Evolutionary conservation across 2,113 vertebrate genomes (phyloP), one percentile per base, ranked within the genome.

Genomic region (Otus sunia): DNA sequence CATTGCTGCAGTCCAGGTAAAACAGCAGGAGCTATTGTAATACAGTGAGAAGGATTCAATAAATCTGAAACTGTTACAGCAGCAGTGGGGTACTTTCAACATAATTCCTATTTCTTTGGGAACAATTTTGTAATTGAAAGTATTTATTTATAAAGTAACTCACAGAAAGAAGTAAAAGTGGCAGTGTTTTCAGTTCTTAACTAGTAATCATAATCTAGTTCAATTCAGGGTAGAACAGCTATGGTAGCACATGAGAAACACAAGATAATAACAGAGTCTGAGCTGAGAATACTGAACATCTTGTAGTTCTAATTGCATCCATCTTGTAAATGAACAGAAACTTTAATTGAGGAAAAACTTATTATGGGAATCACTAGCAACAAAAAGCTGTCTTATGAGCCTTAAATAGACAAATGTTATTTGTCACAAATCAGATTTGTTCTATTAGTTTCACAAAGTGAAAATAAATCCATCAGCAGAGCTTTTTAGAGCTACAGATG

Each of bases 71-170:
- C 59, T 56, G 87, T 94, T 95, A 82, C 49, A 95, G 92, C 56
- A 96, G 60, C 91, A 87, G 87, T 94, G 80, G 85, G 89, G 49
- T 96, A 95, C 63, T 95, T 95, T 92, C 90, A 90, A 89, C 73
- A 56, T 92, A 97, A 97, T 97, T 95, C 91, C 91, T 58, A 89
- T 94, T 97, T 97, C 94, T 97, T 89, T 94, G 89, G 71, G 94
- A 95, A 90, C 96, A 92, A 95, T 97, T 97, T 97, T 92, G 96
- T 97, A 94, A 97, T 96, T 97, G 91, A 86, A 95, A 97, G 93
- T 96, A 95, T 94, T 96, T 97, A 96, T 97, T 97, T 96, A 76
- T 89, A 92, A 95, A 94, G 90, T 81, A 96, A 95, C 89, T 77
- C 36, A 8, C 88, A 95, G 91, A 91, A 92, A 90, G 91, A 94